These are phyloP conservation scores for Drosophila prostipennis DNA, from an alignment of 2,888 invertebrate species.

Conservation along the genomic window DNA sequence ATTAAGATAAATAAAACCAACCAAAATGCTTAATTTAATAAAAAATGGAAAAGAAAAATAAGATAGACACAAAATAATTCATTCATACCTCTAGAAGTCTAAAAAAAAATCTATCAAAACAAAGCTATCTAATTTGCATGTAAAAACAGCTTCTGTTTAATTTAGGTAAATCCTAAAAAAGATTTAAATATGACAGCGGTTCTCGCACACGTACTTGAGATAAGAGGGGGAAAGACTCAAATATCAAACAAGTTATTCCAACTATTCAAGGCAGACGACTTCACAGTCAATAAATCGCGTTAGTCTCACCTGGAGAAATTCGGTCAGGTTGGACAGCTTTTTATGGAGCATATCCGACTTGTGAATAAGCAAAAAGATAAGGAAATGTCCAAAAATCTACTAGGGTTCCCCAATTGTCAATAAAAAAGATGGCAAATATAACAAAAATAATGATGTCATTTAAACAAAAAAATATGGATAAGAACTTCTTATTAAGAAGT, in stretches of 20 bases:
- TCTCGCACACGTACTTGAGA: constrained; percentile 19
- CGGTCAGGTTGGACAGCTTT: not conserved
- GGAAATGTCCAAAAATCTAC: not conserved
- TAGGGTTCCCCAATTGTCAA: not conserved
- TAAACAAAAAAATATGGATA: too few relatives aligned
- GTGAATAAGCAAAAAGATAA: not conserved
- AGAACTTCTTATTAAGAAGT: too few relatives aligned
- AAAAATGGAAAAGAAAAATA: too few relatives aligned
- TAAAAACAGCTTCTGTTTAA: constrained; percentile 5
- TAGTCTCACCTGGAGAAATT: not conserved
- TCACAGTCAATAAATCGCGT: constrained; percentile 24
- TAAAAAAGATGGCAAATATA: not conserved
- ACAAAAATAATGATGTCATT: not conserved
- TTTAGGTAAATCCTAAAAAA: not conserved
- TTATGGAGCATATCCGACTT: not conserved
- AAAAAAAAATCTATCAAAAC: not conserved
- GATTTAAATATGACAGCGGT: not conserved
- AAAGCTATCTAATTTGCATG: not conserved
- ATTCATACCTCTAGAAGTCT: constrained; percentile 1
- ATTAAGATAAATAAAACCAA: too few relatives aligned
- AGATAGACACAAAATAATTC: too few relatives aligned
- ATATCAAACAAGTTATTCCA: not conserved
- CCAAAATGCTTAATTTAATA: too few relatives aligned
- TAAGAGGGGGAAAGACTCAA: constrained; percentile 10
- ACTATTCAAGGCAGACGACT: constrained; percentile 9